Conservation (phyloP, 2,797 vertebrate species). For the Poecilia picta region DNA sequence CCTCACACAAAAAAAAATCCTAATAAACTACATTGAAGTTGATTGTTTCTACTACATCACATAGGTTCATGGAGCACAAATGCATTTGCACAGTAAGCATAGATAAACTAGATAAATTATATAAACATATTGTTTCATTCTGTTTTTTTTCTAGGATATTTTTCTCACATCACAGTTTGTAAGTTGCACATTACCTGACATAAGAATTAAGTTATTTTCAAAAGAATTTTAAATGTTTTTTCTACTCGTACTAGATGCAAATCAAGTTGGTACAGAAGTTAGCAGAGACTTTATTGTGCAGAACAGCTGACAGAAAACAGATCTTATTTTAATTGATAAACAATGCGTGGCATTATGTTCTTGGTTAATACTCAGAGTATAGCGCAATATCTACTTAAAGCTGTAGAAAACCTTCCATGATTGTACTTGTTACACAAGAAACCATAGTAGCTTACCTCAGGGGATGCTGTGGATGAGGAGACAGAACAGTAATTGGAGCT, state of each 20-base stretch:
- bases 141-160: background rate
- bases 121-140: no score
- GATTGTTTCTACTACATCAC: no score
- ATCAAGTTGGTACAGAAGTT: background rate
- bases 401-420: background rate
- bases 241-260: background rate
- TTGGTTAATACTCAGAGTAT: conserved; percentile 8
- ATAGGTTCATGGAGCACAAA: background rate
- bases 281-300: background rate
- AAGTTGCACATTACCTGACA: background rate
- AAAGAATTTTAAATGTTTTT: background rate
- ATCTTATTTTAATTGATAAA: background rate
- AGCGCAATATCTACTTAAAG: background rate
- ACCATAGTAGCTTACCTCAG: conserved; percentile 10
- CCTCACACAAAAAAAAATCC: no score
- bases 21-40: no score
- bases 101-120: background rate
- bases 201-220: background rate
- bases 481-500: conserved; percentile 36
- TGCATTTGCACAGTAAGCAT: background rate
- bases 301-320: background rate
- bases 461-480: conserved; percentile 37
- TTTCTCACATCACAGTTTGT: background rate
- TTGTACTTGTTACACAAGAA: background rate
- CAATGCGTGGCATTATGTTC: background rate